Percentiles rank a stretch among this genome's conserved stretches.
These are phyloP conservation scores for Peromyscus eremicus DNA, from an alignment of 2,797 vertebrate species.

Conservation along the genomic window DNA sequence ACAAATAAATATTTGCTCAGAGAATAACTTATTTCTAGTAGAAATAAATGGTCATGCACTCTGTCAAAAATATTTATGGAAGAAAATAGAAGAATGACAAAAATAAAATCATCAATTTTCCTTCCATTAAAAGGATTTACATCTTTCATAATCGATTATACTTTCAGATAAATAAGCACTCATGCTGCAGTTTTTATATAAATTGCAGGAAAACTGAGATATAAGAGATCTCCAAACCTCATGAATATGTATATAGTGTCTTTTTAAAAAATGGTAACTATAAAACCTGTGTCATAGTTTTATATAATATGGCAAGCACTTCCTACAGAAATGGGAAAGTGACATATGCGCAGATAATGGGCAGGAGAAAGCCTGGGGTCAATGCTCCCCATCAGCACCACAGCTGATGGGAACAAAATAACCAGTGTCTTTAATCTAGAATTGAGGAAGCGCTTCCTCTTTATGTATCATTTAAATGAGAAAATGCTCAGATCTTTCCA, in stretches of 20 bases:
- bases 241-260: slow-evolving; percentile 55
- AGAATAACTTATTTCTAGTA: slow-evolving; percentile 48
- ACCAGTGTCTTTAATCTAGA: slow-evolving; percentile 71
- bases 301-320: slow-evolving; percentile 64
- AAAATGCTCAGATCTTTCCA: slow-evolving; percentile 61
- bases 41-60: slow-evolving; percentile 39
- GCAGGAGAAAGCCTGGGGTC: slow-evolving; percentile 53
- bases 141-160: slow-evolving; percentile 57
- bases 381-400: slow-evolving; percentile 63
- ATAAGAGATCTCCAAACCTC: slow-evolving; percentile 52
- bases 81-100: slow-evolving; percentile 56
- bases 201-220: slow-evolving; percentile 66
- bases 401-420: slow-evolving; percentile 67
- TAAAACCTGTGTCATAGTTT: slow-evolving; percentile 66
- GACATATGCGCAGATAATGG: slow-evolving; percentile 60
- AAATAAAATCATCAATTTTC: slow-evolving; percentile 60
- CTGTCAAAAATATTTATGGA: slow-evolving; percentile 56
- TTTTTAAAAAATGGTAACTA: slow-evolving; percentile 47
- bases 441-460: slow-evolving; percentile 60
- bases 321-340: slow-evolving; percentile 70
- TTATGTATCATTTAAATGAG: slow-evolving; percentile 72
- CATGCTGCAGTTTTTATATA: slow-evolving; percentile 44
- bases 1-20: slow-evolving; percentile 59
- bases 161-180: slow-evolving; percentile 64
- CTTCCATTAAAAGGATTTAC: slow-evolving; percentile 66